A percentile compares a stretch with the other conserved stretches of the same genome.
Evolutionary conservation across 1,140 invertebrate genomes (phyloP).

Genomic region (Nixonia krombeini): DNA sequence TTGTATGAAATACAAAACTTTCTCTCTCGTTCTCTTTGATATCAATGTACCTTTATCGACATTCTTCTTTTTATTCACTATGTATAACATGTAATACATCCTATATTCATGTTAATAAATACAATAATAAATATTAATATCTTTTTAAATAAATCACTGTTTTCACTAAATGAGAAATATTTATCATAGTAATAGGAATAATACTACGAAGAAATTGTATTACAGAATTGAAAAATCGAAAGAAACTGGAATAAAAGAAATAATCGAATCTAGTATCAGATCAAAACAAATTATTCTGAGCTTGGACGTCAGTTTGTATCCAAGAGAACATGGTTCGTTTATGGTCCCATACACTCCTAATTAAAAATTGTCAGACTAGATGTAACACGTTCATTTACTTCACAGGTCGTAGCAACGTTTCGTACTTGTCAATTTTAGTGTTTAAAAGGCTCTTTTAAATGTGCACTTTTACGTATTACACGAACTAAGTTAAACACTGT

Average conservation of each 20-base stretch:
- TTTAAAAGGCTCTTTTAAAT: slow-evolving; percentile 45
- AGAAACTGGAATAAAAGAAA: slow-evolving; percentile 20
- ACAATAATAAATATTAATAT: slow-evolving; percentile 27
- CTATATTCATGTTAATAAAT: slow-evolving; percentile 21
- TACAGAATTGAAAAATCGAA: neutral
- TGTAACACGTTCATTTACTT: slow-evolving; percentile 51
- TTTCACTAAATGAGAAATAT: no score
- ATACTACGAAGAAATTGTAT: slow-evolving; percentile 1
- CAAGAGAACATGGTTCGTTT: slow-evolving; percentile 59
- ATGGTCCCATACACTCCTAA: slow-evolving; percentile 60
- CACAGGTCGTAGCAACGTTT: slow-evolving; percentile 26
- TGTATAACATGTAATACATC: neutral
- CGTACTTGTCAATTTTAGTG: slow-evolving; percentile 24
- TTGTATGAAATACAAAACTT: no score
- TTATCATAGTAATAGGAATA: slow-evolving; percentile 3
- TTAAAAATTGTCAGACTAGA: slow-evolving; percentile 62
- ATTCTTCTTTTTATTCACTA: slow-evolving; percentile 4
- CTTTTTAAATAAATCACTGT: slow-evolving; percentile 16
- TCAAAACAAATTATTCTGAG: neutral
- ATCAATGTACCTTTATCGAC: slow-evolving; percentile 21
- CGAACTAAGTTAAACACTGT: slow-evolving; percentile 48
- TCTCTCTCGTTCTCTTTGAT: slow-evolving; percentile 8
- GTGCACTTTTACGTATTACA: slow-evolving; percentile 62
- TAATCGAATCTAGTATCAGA: neutral
- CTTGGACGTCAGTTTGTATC: slow-evolving; percentile 39